phyloP scores from a whole-genome alignment of 2,797 vertebrate genomes.

The Fringilla coelebs region DNA sequence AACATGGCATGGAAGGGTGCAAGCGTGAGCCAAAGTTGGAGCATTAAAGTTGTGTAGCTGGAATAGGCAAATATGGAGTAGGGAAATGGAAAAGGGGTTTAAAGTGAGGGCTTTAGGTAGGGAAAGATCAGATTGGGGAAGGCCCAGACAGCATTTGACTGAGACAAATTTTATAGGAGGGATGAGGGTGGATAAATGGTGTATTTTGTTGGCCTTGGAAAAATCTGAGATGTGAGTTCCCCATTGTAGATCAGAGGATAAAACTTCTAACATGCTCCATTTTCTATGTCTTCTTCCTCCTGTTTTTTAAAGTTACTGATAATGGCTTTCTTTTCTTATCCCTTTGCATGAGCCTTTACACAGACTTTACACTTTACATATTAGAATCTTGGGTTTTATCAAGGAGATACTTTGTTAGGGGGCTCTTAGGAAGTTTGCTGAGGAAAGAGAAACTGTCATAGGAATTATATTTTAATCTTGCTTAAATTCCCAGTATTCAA shows the following conservation, averaged over 20 bases:
- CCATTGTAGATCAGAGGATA: background rate
- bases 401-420: background rate
- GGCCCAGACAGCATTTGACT: background rate
- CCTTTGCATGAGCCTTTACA: background rate
- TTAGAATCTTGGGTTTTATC: background rate
- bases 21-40: accelerated
- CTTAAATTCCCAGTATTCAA: background rate
- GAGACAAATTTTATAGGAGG: background rate
- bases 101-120: background rate
- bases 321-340: background rate
- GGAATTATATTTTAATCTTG: background rate
- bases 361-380: background rate
- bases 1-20: accelerated
- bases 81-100: background rate
- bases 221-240: background rate
- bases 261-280: background rate
- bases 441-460: background rate
- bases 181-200: background rate
- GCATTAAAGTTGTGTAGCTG: background rate
- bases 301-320: background rate
- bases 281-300: background rate
- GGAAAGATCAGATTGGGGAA: background rate
- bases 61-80: background rate
- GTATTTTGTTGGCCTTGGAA: background rate
- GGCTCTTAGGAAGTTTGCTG: background rate